Conservation (phyloP, 2,113 vertebrate species). For the Oncorhynchus masou region DNA sequence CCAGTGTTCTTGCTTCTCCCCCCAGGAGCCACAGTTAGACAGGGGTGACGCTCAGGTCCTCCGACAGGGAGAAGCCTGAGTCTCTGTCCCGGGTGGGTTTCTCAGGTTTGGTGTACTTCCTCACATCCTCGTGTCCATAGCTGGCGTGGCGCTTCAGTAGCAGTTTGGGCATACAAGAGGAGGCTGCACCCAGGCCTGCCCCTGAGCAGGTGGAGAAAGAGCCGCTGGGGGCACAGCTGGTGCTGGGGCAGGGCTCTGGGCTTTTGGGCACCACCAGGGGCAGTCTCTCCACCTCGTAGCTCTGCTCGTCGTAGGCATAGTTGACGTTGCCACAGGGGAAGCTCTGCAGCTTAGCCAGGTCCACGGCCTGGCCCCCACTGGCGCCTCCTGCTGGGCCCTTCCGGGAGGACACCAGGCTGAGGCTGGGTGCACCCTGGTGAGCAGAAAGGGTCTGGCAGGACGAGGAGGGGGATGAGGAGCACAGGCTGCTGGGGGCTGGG, state of each 20-base stretch:
- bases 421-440: constrained; percentile 45
- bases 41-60: constrained; percentile 84
- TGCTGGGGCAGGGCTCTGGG: constrained; percentile 63
- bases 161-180: constrained; percentile 65
- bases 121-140: constrained; percentile 75
- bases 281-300: constrained; percentile 69
- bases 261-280: constrained; percentile 62
- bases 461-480: constrained; percentile 60
- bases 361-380: constrained; percentile 54
- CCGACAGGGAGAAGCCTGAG: constrained; percentile 82
- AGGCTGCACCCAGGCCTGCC: constrained; percentile 46
- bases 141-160: constrained; percentile 75
- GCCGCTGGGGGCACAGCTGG: constrained; percentile 43
- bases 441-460: constrained; percentile 56
- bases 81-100: constrained; percentile 81
- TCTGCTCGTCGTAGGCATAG: constrained; percentile 83
- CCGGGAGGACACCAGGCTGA: constrained; percentile 14
- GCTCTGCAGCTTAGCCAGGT: constrained; percentile 83
- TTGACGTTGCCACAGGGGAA: constrained; percentile 89
- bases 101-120: constrained; percentile 74
- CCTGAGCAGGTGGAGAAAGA: constrained; percentile 39
- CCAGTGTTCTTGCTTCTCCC: constrained; percentile 20
- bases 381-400: constrained; percentile 41
- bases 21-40: constrained; percentile 60
- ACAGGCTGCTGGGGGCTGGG: constrained; percentile 49